phyloP scores from a whole-genome alignment of 2,113 vertebrate genomes.

The Dicerorhinus sumatrensis region DNA sequence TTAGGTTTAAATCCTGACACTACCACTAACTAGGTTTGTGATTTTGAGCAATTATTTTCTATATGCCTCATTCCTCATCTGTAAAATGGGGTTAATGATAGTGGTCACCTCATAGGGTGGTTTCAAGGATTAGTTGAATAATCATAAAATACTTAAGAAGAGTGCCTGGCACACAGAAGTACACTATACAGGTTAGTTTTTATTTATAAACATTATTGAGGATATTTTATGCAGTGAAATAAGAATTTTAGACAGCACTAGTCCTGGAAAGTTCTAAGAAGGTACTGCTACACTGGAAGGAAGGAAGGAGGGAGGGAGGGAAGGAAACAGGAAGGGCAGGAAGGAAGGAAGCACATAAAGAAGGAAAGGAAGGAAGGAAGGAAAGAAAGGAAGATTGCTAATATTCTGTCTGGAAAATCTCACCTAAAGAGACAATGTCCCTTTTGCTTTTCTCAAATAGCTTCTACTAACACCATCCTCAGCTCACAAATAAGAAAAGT shows the following conservation, averaged over 20 bases:
- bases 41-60: neutral
- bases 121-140: neutral
- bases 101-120: neutral
- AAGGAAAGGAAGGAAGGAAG: neutral
- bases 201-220: neutral
- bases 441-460: neutral
- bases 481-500: neutral
- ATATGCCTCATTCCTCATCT: neutral
- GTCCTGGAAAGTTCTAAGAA: neutral
- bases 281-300: neutral
- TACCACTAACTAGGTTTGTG: neutral
- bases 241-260: neutral
- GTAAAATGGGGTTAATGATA: neutral
- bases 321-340: neutral
- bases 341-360: neutral
- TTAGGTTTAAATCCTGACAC: neutral
- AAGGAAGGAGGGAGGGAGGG: neutral
- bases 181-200: neutral
- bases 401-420: neutral
- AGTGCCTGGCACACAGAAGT: neutral
- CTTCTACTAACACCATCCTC: neutral
- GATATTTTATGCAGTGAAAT: neutral
- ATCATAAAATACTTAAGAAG: neutral
- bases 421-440: neutral
- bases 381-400: neutral